Evolutionary conservation across 37 sponge, comb jelly and placozoan species (phyloP).

Genomic region (Amphimedon queenslandica): DNA sequence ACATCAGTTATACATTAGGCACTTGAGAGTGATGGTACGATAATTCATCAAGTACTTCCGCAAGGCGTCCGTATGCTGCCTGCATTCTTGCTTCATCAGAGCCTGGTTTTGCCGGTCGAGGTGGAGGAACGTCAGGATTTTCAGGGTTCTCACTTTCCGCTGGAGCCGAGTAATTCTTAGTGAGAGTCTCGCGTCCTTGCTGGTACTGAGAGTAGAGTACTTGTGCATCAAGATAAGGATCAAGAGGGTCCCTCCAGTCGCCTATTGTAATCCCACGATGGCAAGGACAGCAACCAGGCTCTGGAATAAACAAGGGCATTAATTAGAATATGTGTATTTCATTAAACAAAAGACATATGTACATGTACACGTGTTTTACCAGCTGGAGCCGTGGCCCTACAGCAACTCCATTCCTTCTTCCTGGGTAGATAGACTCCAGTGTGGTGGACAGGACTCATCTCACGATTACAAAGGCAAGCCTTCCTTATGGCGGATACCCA

Average conservation of each 20-base stretch:
- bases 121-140: background rate
- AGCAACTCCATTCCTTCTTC: conserved; percentile 90
- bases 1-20: background rate
- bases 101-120: background rate
- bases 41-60: conserved; percentile 30
- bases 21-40: conserved; percentile 36
- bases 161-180: conserved; percentile 25
- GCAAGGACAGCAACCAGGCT: conserved; percentile 81
- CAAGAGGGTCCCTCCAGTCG: conserved; percentile 96
- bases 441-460: conserved; percentile 80
- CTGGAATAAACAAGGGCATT: conserved; percentile 4
- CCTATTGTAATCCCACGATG: conserved; percentile 87
- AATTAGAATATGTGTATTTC: background rate
- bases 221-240: conserved; percentile 90
- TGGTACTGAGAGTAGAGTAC: conserved; percentile 82
- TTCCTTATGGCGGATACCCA: conserved; percentile 97
- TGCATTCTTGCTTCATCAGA: conserved; percentile 7
- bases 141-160: background rate
- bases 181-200: conserved; percentile 33
- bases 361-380: conserved; percentile 25
- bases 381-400: conserved; percentile 53
- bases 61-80: background rate
- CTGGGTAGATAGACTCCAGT: conserved; percentile 77
- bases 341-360: background rate
- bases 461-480: conserved; percentile 84